Conservation (phyloP, 1,140 invertebrate genomes). For the Conus betulinus region DNA sequence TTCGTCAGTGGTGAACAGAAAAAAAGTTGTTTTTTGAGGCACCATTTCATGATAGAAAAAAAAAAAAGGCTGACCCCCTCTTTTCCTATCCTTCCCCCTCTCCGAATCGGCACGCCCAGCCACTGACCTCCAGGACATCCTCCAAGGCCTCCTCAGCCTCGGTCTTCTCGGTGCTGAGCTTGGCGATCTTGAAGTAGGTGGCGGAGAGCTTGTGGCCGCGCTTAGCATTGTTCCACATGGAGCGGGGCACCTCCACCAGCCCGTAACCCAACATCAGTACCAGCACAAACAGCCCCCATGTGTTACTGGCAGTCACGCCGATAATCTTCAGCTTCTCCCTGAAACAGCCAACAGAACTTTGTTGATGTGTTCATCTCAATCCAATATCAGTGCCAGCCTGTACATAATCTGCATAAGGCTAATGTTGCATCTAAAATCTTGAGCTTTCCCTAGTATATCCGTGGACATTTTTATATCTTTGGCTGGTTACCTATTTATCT, state of each 20-base stretch:
- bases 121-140: constrained; percentile 89
- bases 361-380: neutral
- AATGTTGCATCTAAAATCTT: constrained; percentile 98
- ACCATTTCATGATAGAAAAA: no score
- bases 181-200: constrained; percentile 98
- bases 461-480: constrained; percentile 69
- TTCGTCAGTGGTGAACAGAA: no score
- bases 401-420: constrained; percentile 99
- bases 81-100: no score
- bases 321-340: constrained; percentile 95
- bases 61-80: no score
- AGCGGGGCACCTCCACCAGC: constrained; percentile 94
- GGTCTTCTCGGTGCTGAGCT: constrained; percentile 95
- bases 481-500: no score
- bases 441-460: constrained; percentile 83
- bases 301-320: constrained; percentile 98
- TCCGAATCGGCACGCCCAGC: no score
- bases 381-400: constrained; percentile 89
- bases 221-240: constrained; percentile 89
- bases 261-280: constrained; percentile 97
- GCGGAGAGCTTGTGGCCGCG: constrained; percentile 82
- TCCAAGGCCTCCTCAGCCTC: constrained; percentile 97
- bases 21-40: no score
- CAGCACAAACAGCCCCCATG: constrained; percentile 98
- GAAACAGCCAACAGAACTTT: constrained; percentile 26